Evolutionary conservation across 2,888 invertebrate species (phyloP).

Genomic region (Pammene aurita): DNA sequence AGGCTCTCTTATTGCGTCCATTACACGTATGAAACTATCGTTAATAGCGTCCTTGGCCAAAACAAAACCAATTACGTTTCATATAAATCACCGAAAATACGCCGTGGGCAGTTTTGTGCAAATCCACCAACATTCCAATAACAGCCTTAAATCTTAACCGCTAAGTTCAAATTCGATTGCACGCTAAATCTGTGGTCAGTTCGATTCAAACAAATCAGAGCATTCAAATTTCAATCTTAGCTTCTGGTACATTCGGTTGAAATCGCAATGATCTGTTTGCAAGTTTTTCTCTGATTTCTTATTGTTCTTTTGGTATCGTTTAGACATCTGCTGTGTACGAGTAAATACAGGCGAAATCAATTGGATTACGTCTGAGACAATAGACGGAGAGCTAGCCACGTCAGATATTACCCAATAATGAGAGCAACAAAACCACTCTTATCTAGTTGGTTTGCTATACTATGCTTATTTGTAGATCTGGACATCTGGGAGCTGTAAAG

Average conservation of each 20-base stretch:
- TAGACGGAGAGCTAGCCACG: too few relatives aligned
- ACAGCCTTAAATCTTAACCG: background rate
- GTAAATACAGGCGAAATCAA: conserved; percentile 37
- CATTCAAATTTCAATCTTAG: conserved; percentile 26
- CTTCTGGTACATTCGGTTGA: background rate
- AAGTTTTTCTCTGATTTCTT: conserved; percentile 16
- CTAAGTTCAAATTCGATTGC: conserved; percentile 26
- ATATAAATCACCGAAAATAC: conserved; percentile 68
- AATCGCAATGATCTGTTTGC: conserved; percentile 2
- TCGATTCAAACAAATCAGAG: background rate
- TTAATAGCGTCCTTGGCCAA: conserved; percentile 70
- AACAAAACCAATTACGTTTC: conserved; percentile 75
- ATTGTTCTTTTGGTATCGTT: conserved; percentile 37
- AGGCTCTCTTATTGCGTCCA: conserved; percentile 62
- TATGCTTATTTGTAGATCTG: too few relatives aligned
- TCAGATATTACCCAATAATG: too few relatives aligned
- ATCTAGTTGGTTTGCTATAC: too few relatives aligned
- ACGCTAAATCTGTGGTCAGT: conserved; percentile 21
- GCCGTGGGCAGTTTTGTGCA: conserved; percentile 45
- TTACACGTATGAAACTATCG: conserved; percentile 70
- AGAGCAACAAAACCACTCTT: too few relatives aligned
- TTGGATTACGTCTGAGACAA: conserved; percentile 24
- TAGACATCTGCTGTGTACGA: conserved; percentile 34
- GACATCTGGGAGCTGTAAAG: too few relatives aligned
- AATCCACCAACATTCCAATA: conserved; percentile 10